phyloP scores from a whole-genome alignment of 2,888 invertebrate genomes.

The Sphaeridia pumilis region DNA sequence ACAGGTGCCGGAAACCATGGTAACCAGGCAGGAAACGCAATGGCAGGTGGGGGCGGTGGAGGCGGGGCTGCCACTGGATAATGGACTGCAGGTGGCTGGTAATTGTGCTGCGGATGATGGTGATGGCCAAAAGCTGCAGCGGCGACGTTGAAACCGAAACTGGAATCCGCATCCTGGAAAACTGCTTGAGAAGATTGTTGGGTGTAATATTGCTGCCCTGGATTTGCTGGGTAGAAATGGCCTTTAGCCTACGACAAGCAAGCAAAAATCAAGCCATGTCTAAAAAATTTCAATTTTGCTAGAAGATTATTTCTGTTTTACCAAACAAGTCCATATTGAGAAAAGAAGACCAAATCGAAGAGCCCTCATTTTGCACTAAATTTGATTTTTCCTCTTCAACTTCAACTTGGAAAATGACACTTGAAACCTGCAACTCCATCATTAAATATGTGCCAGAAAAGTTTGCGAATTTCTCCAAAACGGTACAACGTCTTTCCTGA shows the following conservation, averaged over 20 bases:
- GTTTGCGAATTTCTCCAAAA: too few species aligned
- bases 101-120: neutral
- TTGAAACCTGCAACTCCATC: too few species aligned
- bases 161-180: constrained; percentile 7
- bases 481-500: too few species aligned
- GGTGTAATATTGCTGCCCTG: constrained; percentile 7
- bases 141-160: neutral
- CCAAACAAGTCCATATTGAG: too few species aligned
- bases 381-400: too few species aligned
- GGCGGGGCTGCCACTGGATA: too few species aligned
- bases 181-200: constrained; percentile 12
- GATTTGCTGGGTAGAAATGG: constrained; percentile 11
- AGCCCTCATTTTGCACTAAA: too few species aligned
- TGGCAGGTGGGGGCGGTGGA: neutral
- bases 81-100: neutral
- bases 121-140: neutral
- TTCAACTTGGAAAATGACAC: too few species aligned
- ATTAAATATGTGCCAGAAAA: too few species aligned
- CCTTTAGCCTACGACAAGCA: neutral
- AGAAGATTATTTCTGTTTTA: too few species aligned
- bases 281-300: neutral
- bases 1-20: neutral
- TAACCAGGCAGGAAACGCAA: neutral
- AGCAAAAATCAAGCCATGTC: neutral
- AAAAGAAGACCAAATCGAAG: too few species aligned